Evolutionary conservation across 2,797 vertebrate species (phyloP), one percentile per base, ranked within the genome.

Genomic region (Eulemur coronatus): DNA sequence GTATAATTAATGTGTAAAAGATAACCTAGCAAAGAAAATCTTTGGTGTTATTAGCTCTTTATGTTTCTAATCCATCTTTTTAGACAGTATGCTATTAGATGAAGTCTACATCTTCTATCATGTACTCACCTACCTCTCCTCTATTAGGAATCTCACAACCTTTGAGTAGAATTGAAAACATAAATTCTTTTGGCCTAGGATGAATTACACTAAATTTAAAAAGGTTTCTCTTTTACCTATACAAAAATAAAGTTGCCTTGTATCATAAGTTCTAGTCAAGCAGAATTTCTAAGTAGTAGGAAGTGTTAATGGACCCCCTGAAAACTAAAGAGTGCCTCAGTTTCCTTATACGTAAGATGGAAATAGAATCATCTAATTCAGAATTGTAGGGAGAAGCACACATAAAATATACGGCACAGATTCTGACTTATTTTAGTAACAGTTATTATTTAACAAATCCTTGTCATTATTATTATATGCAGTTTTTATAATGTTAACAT

Each of bases 1-100:
- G 10, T 96, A 96, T 97, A 98, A 97, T 93, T 97, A 95, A 96
- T 69, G 70, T 79, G 33, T 12, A 92, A 97, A 90, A 95, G 94
- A 96, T 96, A 95, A 81, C 48, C 28, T 46, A 91, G 73, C 89
- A 65, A 85, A n/a, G 59, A 82, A 96, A 96, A 94, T 94, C 55
- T 69, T 84, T 75, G 13, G 35, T 94, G 70, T 93, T 98, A 97
- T 94, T 97, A 93, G 33, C 81, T 97, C 94, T 95, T 98, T 65
- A 78, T 75, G 35, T 91, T 97, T 95, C 81, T 80, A 97, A 95
- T 98, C 63, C 46, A 70, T 95, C 90, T 98, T 97, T 76, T 41
- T 35, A 97, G 85, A 95, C 76, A 69, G 86, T 84, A 35, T n/a
- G 93, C 84, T 72, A 85, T 61, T 75, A 95, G 80, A 90, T 30